These are phyloP conservation scores for Ia io DNA, from an alignment of 2,113 vertebrate genomes.

Conservation along the genomic window DNA sequence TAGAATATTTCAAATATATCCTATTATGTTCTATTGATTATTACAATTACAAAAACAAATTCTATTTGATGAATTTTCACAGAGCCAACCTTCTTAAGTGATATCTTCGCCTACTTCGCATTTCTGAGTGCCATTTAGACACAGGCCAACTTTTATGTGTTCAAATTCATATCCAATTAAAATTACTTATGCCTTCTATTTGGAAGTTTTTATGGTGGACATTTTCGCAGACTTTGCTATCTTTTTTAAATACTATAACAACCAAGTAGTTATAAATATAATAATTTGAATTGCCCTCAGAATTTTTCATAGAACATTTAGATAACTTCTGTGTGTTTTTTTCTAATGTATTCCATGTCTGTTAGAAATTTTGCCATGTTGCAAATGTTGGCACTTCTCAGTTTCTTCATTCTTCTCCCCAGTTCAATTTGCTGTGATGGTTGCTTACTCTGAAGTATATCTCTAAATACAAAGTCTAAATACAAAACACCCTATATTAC, in stretches of 20 bases:
- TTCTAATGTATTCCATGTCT: neutral
- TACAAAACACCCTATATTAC: neutral
- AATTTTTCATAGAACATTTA: neutral
- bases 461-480: neutral
- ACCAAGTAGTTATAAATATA: neutral
- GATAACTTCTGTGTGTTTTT: neutral
- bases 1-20: neutral
- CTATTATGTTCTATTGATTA: neutral
- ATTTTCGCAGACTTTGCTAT: neutral
- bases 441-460: neutral
- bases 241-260: neutral
- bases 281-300: too few relatives aligned
- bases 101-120: neutral
- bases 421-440: neutral
- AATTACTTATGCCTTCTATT: neutral
- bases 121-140: neutral
- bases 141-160: neutral
- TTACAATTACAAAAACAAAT: neutral
- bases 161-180: neutral
- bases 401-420: neutral
- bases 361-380: neutral
- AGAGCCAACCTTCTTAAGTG: neutral
- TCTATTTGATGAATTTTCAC: neutral
- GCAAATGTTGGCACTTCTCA: neutral
- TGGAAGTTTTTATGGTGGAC: neutral